Conservation (phyloP, 2,113 vertebrate genomes). For the Piprites chloris region DNA sequence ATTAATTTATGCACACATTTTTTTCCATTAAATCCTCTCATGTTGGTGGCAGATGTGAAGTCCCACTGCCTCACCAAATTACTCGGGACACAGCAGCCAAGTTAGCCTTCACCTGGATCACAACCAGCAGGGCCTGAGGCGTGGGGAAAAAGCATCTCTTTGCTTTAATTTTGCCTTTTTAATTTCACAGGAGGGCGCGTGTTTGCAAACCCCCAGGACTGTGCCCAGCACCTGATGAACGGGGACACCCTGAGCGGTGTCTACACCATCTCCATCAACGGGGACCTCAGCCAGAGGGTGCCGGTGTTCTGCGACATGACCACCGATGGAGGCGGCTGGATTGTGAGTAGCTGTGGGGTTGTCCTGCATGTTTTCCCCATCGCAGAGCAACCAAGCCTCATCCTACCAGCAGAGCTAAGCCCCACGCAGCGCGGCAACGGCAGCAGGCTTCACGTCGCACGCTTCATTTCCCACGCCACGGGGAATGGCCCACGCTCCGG, state of each 20-base stretch:
- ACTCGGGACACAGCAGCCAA: background rate
- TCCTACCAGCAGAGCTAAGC: background rate
- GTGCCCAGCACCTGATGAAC: constrained; percentile 92
- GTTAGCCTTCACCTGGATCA: background rate
- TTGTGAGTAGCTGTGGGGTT: constrained; percentile 76
- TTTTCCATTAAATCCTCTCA: background rate
- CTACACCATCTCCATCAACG: constrained; percentile 93
- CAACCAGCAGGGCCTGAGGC: background rate
- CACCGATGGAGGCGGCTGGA: constrained; percentile 94
- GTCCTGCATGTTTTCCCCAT: accelerated
- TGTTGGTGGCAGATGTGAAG: background rate
- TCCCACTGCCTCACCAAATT: accelerated
- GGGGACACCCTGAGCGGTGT: constrained; percentile 88
- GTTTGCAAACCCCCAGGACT: constrained; percentile 94
- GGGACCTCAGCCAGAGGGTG: constrained; percentile 85
- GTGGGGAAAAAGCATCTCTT: background rate
- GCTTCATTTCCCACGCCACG: constrained; percentile 13
- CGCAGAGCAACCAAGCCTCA: background rate
- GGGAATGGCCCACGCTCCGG: constrained; percentile 12
- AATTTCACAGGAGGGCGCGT: constrained; percentile 83
- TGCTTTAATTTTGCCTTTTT: background rate
- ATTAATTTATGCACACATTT: background rate
- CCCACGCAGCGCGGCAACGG: accelerated
- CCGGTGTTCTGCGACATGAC: constrained; percentile 97
- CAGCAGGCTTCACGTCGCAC: background rate